Evolutionary conservation across 2,888 invertebrate genomes (phyloP), one percentile per base, ranked within the genome.

Genomic region (Rhamphomyia laevipes): DNA sequence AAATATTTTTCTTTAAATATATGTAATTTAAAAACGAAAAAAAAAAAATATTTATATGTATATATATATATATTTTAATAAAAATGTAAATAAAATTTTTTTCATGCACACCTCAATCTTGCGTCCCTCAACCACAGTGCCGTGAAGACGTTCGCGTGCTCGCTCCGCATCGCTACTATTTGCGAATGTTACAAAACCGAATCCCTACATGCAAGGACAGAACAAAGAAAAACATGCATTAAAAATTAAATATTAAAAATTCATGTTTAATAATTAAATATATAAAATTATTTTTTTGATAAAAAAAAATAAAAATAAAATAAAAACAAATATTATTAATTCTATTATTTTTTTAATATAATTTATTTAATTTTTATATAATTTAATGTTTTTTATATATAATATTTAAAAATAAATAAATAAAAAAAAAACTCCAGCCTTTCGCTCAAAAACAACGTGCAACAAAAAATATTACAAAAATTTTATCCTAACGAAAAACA

Each of bases 141-240:
- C 96, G 87, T 99, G 96, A 82, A 99, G 91, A 86, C 95, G 93
- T 86, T 95, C 95, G 84, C 97, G 93, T 88, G 99, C 97, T 85
- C 92, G 89, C 86, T 97, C 97, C 80, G 97, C 97, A 84, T 99
- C 97, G 83, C 88, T 89, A 85, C 93, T 93, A 88, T 92, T 94
- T 86, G 95, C 95, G 92, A 99, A 99, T 86, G 97, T 99, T 86
- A 99, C 97, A 91, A 99, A 99, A 88, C 97, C 97, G 88, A 99
- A 99, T 85, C 99, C 99, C 97, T 99, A 91, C 86, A 89, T 89
- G 90, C 88, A 88, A 81, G 60, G 86, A 89, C 87, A 86, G 85
- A 61, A 87, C 85, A 86, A 86, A 75, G 76, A 75, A 84, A 74
- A 84, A 86, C 86, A 86, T 86, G 86, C 86, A 86, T 84, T 86